Base-by-base conservation (phyloP, 2,797 vertebrate species). In the Myiothlypis chrysogaster region DNA sequence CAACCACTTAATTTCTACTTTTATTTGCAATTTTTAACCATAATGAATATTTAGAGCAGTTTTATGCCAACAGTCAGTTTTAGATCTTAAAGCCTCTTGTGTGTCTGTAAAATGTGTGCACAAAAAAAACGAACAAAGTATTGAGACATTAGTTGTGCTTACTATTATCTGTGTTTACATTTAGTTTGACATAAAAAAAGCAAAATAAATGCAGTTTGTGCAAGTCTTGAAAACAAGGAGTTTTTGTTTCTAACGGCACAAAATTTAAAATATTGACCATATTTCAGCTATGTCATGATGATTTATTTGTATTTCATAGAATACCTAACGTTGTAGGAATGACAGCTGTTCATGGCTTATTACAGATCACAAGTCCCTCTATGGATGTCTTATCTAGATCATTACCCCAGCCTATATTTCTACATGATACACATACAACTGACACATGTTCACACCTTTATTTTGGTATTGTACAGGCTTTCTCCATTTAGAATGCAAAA, bases 121-220 rank as follows among this genome's bases (percentile, higher is more conserved):
- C 11, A 35, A 76, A 87, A 57, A 21, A 4, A 2, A 0, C 14
- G 5, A 4, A 4, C 0, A 1, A 91, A 90, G 3, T 30, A 50
- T 64, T 84, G 32, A 24, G 35, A 17, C 0, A 1, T 49, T 55
- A 56, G 7, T 11, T 79, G 10, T 63, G 4, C 7, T 57, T 63
- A 39, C 2, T 14, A 23, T 59, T 53, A 35, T 55, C 52, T 87
- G 1, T 53, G n/a, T 28, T 86, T 87, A 19, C 12, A 65, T n/a
- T 73, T 43, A 66, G 4, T 3, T 25, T 63, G 44, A 28, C 18
- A 52, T 2, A 43, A 44, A 22, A 22, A 85, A 79, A 72, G 2
- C 8, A 89, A 76, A 53, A 15, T 1, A 83, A 78, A 75, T 52
- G 3, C 3, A 71, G 14, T 39, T 56, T 44, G 4, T 59, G 4